A percentile compares a stretch with the other conserved stretches of the same genome.
phyloP scores from a whole-genome alignment of 2,797 vertebrate species.

The Lagodon rhomboides region DNA sequence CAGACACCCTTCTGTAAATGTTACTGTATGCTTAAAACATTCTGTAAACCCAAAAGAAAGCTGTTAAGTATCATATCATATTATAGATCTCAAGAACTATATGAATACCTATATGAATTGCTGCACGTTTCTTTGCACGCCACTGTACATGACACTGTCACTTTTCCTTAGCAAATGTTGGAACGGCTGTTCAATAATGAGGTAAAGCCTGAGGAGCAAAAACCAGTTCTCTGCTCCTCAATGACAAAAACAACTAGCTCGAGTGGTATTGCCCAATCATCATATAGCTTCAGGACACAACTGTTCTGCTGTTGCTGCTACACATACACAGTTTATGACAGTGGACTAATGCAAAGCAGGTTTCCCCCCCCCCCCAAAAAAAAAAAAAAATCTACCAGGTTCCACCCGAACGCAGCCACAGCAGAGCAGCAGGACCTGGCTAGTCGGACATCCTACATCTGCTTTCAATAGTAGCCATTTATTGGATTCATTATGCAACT shows the following conservation, averaged over 20 bases:
- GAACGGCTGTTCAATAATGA: constrained; percentile 15
- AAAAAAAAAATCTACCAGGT: constrained; percentile 3
- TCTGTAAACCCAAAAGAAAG: neutral
- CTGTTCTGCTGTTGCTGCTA: constrained; percentile 45
- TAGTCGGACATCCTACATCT: constrained; percentile 64
- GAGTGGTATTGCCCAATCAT: constrained; percentile 55
- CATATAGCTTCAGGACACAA: constrained; percentile 68
- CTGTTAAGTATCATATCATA: neutral
- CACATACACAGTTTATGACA: constrained; percentile 39
- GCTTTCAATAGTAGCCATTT: constrained; percentile 66
- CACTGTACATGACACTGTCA: neutral
- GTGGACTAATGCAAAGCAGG: constrained; percentile 37
- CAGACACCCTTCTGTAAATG: neutral
- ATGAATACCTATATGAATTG: neutral
- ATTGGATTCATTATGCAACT: constrained; percentile 66
- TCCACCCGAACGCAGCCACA: constrained; percentile 33
- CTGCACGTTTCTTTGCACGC: neutral
- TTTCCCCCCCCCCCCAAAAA: neutral
- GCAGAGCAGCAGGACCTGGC: constrained; percentile 13
- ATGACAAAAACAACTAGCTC: constrained; percentile 38
- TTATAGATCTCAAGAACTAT: neutral
- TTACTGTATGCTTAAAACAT: neutral
- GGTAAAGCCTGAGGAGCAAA: constrained; percentile 23
- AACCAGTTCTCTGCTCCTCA: constrained; percentile 45
- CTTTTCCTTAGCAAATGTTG: constrained; percentile 4